phyloP scores from a whole-genome alignment of 2,797 vertebrate species.

The Parauchenoglanis ngamensis region DNA sequence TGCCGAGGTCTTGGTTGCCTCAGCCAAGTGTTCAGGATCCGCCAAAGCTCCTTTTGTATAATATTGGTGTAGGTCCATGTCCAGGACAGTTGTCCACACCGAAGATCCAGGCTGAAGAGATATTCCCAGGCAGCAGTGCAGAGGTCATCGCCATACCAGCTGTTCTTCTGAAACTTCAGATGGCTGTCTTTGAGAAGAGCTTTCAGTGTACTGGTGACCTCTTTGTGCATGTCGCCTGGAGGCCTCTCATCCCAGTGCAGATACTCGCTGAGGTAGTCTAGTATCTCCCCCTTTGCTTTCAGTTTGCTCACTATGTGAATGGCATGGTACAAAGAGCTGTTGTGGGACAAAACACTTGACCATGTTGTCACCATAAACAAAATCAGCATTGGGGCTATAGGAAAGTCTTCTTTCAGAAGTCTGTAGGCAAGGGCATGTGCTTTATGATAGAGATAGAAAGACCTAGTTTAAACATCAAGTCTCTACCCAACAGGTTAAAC shows the following conservation, averaged over 20 bases:
- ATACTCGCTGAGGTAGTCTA: constrained; percentile 77
- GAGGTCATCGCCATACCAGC: constrained; percentile 83
- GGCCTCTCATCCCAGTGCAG: constrained; percentile 89
- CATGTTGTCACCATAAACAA: constrained; percentile 90
- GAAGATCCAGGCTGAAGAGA: constrained; percentile 85
- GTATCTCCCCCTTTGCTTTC: constrained; percentile 74
- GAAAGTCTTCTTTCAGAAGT: constrained; percentile 89
- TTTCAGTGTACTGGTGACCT: constrained; percentile 81
- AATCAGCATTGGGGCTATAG: constrained; percentile 82
- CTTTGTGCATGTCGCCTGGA: constrained; percentile 76
- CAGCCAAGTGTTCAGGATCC: constrained; percentile 90
- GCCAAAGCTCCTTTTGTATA: constrained; percentile 90
- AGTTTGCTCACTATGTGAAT: constrained; percentile 83
- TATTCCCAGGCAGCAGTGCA: constrained; percentile 83
- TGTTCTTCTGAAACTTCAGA: constrained; percentile 77
- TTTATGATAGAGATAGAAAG: constrained; percentile 69
- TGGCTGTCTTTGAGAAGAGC: constrained; percentile 77
- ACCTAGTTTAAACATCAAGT: no score
- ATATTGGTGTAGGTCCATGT: constrained; percentile 87
- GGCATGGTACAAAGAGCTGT: constrained; percentile 79
- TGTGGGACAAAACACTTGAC: constrained; percentile 49
- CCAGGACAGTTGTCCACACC: constrained; percentile 87
- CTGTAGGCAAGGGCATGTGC: constrained; percentile 86
- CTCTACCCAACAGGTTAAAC: no score
- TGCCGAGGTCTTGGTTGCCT: constrained; percentile 78